Evolutionary conservation across 2,113 vertebrate species (phyloP).

Genomic region (Ellobius talpinus): DNA sequence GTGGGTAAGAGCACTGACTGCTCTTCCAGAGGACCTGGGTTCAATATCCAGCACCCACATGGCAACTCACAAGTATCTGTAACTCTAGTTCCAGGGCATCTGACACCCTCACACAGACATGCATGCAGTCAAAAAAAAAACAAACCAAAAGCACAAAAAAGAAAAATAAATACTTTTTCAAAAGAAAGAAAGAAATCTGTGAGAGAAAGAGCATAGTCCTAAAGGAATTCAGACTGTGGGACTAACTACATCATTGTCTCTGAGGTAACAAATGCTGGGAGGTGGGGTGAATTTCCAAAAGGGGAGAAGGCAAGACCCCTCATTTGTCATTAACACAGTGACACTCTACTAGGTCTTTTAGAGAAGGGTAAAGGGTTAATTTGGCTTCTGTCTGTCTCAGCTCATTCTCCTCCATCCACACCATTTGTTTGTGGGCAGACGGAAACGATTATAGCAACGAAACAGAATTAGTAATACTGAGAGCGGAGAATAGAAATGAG

Average conservation of each 20-base stretch:
- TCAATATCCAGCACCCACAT: background rate
- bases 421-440: background rate
- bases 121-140: background rate
- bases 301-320: background rate
- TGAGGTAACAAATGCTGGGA: too few species aligned
- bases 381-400: background rate
- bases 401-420: background rate
- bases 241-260: background rate
- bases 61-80: background rate
- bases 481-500: background rate
- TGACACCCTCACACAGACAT: background rate
- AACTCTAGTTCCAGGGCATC: background rate
- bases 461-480: background rate
- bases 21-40: background rate
- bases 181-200: background rate
- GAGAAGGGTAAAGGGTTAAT: background rate
- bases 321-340: background rate
- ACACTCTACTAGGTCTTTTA: fast-evolving
- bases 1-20: background rate
- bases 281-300: background rate
- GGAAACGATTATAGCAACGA: background rate
- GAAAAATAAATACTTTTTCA: background rate
- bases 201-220: background rate
- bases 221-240: too few species aligned
- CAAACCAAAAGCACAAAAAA: background rate